Conservation (phyloP, 2,888 invertebrate species). For the Trachelus troglodyta region DNA sequence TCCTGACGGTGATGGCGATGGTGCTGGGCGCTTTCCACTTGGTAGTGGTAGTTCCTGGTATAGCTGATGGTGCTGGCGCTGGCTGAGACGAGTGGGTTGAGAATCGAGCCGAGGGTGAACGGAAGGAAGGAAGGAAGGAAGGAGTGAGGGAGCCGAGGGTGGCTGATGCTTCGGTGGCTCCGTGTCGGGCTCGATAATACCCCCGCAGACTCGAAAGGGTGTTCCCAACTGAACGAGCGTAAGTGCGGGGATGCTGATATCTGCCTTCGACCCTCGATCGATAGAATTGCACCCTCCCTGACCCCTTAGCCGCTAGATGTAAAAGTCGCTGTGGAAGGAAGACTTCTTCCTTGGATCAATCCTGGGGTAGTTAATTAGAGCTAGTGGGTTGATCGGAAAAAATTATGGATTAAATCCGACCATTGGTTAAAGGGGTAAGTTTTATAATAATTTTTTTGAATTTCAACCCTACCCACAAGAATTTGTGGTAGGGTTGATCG, state of each 20-base stretch:
- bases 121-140: slow-evolving; percentile 14
- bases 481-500: neutral
- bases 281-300: slow-evolving; percentile 24
- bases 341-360: neutral
- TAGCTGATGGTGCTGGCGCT: slow-evolving; percentile 7
- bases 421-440: neutral
- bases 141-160: slow-evolving; percentile 2
- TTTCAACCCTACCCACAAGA: neutral
- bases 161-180: slow-evolving; percentile 39
- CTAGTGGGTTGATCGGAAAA: neutral
- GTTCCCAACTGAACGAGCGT: slow-evolving; percentile 33
- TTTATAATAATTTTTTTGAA: neutral
- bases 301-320: neutral
- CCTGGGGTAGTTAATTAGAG: neutral
- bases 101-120: slow-evolving; percentile 28
- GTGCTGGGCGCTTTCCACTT: neutral
- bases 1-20: neutral
- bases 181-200: slow-evolving; percentile 48
- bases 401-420: neutral
- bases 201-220: slow-evolving; percentile 44
- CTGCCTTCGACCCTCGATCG: slow-evolving; percentile 45
- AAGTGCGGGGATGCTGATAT: slow-evolving; percentile 39
- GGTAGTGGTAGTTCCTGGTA: neutral
- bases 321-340: neutral
- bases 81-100: slow-evolving; percentile 26